Evolutionary conservation across 2,888 invertebrate genomes (phyloP), one percentile per base, ranked within the genome.

Genomic region (Protodeltote pygarga): DNA sequence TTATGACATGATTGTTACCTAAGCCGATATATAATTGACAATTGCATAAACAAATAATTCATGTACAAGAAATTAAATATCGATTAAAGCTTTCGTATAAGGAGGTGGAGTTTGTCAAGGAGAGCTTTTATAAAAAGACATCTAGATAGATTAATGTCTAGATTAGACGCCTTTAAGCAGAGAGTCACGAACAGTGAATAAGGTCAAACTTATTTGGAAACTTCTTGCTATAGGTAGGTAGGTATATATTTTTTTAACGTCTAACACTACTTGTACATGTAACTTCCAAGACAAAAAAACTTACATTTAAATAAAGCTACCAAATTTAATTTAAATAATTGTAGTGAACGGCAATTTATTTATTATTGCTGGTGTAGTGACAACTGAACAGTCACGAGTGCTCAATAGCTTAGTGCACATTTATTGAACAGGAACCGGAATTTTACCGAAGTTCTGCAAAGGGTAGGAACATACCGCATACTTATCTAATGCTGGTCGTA

Each of bases 361-460:
- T 41, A 21, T 34, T 15, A 34, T 39, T 28, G 23, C 8, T 28
- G 21, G 32, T 34, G 29, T 14, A 21, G n/a, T 24, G 28, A 35
- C 16, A 38, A 44, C 42, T 50, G 35, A 17, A 35, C 32, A 33
- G 8, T 5, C 9, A 16, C 5, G 3, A 9, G 14, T 29, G 21
- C 27, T 19, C 6, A 6, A 31, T 27, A 16, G 33, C 27, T 39
- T 42, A 28, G 20, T 44, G 37, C n/a, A n/a, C n/a, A n/a, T 58
- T 57, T 65, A 50, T 54, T 59, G 51, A 48, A 38, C 47, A 45
- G 51, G 44, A 60, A 65, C 45, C 34, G 38, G 61, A 60, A 52
- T 47, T 28, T 21, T 14, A 11, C 5, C 11, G 9, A 34, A 46
- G 62, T 28, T 38, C 28, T 48, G 15, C 57, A 63, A 57, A 48